Conservation (phyloP, 1,140 invertebrate genomes). For the Magallana ariakensis region DNA sequence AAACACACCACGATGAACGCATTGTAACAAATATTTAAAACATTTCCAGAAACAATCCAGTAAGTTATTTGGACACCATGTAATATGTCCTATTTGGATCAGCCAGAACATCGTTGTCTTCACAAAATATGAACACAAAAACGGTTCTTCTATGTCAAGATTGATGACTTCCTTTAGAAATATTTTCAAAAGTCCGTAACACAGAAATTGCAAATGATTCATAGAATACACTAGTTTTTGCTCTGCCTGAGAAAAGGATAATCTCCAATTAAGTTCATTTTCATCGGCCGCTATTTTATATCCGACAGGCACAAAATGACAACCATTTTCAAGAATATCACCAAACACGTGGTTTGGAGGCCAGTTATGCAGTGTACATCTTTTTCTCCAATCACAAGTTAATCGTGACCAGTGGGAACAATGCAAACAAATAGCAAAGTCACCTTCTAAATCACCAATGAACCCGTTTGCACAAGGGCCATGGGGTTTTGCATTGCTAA, state of each 20-base stretch:
- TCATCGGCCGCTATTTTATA: background rate
- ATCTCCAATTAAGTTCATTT: conserved; percentile 39
- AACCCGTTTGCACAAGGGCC: background rate
- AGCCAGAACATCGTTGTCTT: conserved; percentile 41
- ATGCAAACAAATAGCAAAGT: background rate
- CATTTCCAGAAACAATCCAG: conserved; percentile 30
- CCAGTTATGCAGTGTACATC: background rate
- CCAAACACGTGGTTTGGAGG: background rate
- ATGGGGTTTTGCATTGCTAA: background rate
- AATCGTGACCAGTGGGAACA: background rate
- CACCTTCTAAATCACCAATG: background rate
- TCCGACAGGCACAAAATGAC: conserved; percentile 40
- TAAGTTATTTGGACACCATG: background rate
- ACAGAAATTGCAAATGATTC: conserved; percentile 42
- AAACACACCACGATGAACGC: background rate
- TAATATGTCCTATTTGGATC: background rate
- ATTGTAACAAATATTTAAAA: conserved; percentile 15
- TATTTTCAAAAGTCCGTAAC: conserved; percentile 44
- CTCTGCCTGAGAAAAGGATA: conserved; percentile 44
- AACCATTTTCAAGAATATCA: conserved; percentile 23
- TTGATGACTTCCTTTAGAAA: conserved; percentile 28
- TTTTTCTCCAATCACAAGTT: background rate
- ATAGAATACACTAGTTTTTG: conserved; percentile 38
- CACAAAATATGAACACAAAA: conserved; percentile 39
- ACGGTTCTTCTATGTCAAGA: background rate